Evolutionary conservation across 1,140 invertebrate genomes (phyloP).

Genomic region (Pseudomyrmex pallidus): DNA sequence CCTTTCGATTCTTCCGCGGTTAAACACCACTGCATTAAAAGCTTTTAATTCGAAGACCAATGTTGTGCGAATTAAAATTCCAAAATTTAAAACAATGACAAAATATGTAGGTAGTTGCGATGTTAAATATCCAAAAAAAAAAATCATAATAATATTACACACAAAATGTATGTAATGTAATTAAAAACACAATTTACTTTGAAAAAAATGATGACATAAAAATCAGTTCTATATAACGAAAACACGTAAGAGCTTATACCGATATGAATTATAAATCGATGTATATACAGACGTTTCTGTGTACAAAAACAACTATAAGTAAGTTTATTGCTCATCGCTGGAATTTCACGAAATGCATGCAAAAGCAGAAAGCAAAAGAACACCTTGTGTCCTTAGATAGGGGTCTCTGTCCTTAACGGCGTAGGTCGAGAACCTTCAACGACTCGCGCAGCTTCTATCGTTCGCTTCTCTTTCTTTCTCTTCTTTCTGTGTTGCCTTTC

Average conservation of each 20-base stretch:
- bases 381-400: slow-evolving; percentile 60
- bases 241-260: too few relatives aligned
- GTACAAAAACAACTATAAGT: not conserved
- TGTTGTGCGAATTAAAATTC: not conserved
- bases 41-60: not conserved
- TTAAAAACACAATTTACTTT: not conserved
- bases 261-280: not conserved
- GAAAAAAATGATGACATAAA: not conserved
- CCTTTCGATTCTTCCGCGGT: slow-evolving; percentile 32
- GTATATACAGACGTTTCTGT: not conserved
- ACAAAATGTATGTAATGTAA: not conserved
- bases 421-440: slow-evolving; percentile 76
- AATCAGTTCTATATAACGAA: not conserved
- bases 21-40: slow-evolving; percentile 1
- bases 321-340: not conserved
- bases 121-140: too few relatives aligned
- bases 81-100: not conserved
- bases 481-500: slow-evolving; percentile 26
- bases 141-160: not conserved
- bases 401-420: slow-evolving; percentile 77
- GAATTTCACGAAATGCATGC: slow-evolving; percentile 20
- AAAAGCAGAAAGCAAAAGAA: slow-evolving; percentile 50
- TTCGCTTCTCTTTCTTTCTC: slow-evolving; percentile 31
- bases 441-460: slow-evolving; percentile 47
- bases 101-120: too few relatives aligned